Evolutionary conservation across 1,140 invertebrate species (phyloP).

Genomic region (Habropoda laboriosa): DNA sequence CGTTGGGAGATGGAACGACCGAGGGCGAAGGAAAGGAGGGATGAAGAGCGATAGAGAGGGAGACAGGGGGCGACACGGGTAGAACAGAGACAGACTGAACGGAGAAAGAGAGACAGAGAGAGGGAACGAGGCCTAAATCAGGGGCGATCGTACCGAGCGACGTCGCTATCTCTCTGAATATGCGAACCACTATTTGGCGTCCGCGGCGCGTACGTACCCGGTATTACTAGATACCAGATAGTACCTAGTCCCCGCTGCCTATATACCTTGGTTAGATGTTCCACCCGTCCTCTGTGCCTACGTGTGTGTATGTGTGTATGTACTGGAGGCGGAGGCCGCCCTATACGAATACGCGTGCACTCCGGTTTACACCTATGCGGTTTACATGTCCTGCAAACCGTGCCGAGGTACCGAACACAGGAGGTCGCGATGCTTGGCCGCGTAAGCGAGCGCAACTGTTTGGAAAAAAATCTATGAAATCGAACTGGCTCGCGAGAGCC

Average conservation of each 20-base stretch:
- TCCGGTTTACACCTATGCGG: conserved; percentile 61
- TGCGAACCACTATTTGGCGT: conserved; percentile 80
- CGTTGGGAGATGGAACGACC: conserved; percentile 62
- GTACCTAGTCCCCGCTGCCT: conserved; percentile 67
- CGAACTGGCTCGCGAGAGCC: conserved; percentile 17
- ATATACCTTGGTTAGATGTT: conserved; percentile 54
- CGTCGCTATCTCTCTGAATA: conserved; percentile 79
- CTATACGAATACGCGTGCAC: conserved; percentile 37
- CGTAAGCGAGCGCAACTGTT: conserved; percentile 46
- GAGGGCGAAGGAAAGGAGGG: conserved; percentile 56
- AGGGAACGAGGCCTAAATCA: conserved; percentile 74
- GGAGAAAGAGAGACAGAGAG: not conserved
- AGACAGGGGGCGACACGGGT: not conserved
- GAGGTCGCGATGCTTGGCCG: conserved; percentile 29
- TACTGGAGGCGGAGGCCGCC: conserved; percentile 51
- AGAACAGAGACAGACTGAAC: not conserved
- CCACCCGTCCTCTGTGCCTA: conserved; percentile 44
- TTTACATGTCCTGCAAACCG: conserved; percentile 58
- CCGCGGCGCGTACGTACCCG: conserved; percentile 72
- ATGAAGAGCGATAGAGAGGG: conserved; percentile 24
- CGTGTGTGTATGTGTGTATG: conserved; percentile 42
- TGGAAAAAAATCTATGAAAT: conserved; percentile 50
- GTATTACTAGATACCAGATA: conserved; percentile 80
- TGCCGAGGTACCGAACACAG: conserved; percentile 51
- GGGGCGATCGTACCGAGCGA: conserved; percentile 76